phyloP scores from a whole-genome alignment of 2,113 vertebrate species.

The Cyprinodon variegatus region DNA sequence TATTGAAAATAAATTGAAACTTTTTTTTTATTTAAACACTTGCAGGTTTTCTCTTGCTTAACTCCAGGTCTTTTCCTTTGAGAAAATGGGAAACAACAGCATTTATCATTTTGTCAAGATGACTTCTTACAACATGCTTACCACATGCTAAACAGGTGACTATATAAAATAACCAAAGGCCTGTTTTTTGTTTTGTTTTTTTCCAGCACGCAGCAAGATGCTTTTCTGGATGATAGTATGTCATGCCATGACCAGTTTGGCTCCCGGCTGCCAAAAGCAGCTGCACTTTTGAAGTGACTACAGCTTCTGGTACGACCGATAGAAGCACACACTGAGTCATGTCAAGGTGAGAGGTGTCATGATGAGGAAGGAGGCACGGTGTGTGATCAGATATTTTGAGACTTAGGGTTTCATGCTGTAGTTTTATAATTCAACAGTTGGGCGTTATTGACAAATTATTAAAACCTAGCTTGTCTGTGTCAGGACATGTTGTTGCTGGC shows the following conservation, averaged over 20 bases:
- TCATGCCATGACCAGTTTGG: constrained; percentile 86
- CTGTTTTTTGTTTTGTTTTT: constrained; percentile 65
- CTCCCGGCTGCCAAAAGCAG: constrained; percentile 88
- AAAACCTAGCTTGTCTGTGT: not conserved
- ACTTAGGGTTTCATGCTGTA: not conserved
- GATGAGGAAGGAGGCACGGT: not conserved
- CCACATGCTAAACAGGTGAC: constrained; percentile 83
- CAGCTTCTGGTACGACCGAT: constrained; percentile 89
- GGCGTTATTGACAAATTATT: not conserved
- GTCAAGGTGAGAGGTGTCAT: constrained; percentile 81
- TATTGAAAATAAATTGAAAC: no score
- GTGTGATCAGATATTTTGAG: not conserved
- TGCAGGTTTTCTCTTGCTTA: no score
- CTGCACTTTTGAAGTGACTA: constrained; percentile 89
- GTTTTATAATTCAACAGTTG: not conserved
- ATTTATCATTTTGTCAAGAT: constrained; percentile 75
- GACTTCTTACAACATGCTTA: constrained; percentile 86
- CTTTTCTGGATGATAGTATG: constrained; percentile 91
- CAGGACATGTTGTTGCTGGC: constrained; percentile 89
- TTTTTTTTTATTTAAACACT: no score
- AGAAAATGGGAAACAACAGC: no score
- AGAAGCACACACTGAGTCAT: constrained; percentile 83
- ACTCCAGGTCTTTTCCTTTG: no score
- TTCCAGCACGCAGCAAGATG: constrained; percentile 85
- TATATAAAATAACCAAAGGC: constrained; percentile 88